phyloP scores from a whole-genome alignment of 1,140 invertebrate genomes.

The Orchestia grillus region DNA sequence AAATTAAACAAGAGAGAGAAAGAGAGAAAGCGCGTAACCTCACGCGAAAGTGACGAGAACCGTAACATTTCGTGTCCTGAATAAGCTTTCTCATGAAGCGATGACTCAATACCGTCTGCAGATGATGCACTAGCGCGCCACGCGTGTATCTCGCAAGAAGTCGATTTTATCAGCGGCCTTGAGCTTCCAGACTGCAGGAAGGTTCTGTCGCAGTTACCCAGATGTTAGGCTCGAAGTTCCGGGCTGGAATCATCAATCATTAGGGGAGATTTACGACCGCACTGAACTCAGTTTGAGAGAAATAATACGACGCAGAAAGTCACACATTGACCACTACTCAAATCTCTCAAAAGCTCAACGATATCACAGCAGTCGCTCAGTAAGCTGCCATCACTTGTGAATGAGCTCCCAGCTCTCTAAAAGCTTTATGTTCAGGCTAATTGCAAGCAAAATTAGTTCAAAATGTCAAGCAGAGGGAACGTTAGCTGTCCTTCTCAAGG shows the following conservation, averaged over 20 bases:
- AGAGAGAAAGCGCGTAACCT: too few relatives aligned
- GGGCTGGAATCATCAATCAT: neutral
- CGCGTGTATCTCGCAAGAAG: neutral
- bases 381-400: neutral
- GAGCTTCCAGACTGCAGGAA: neutral
- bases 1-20: too few relatives aligned
- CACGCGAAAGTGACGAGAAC: too few relatives aligned
- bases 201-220: neutral
- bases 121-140: too few relatives aligned
- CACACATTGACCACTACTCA: neutral
- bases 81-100: too few relatives aligned
- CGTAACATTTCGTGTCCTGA: too few relatives aligned
- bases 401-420: neutral
- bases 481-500: neutral
- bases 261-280: neutral
- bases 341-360: neutral
- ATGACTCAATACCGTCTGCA: too few relatives aligned
- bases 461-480: neutral
- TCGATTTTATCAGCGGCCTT: neutral
- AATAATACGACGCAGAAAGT: neutral
- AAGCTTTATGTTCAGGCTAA: too few relatives aligned
- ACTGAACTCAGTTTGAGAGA: neutral
- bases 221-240: neutral
- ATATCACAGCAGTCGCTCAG: neutral
- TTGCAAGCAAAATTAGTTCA: neutral